These are phyloP conservation scores for Drosophila imparisetae DNA, from an alignment of 2,888 invertebrate genomes.

Conservation along the genomic window DNA sequence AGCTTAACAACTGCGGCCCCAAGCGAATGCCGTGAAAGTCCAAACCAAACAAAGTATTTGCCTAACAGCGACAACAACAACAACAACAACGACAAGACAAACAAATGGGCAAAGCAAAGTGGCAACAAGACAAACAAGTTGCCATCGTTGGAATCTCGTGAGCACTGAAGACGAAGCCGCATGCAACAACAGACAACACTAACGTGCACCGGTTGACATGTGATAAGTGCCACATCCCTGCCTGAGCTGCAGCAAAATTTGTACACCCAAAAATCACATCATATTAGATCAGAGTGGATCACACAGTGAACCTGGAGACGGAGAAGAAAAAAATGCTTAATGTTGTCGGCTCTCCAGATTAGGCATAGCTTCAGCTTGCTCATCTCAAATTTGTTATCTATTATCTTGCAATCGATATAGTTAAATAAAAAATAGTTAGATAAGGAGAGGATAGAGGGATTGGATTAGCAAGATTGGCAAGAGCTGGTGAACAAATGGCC, in stretches of 20 bases:
- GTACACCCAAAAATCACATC: neutral
- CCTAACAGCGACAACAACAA: slow-evolving; percentile 20
- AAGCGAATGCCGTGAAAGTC: slow-evolving; percentile 54
- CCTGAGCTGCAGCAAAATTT: neutral
- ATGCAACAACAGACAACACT: neutral
- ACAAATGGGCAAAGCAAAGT: slow-evolving; percentile 18
- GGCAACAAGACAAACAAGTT: slow-evolving; percentile 27
- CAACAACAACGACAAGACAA: slow-evolving; percentile 18
- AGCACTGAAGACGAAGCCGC: slow-evolving; percentile 11
- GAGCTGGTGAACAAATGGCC: slow-evolving; percentile 57
- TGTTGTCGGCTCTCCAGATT: neutral
- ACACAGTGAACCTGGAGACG: neutral
- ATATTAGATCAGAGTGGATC: neutral
- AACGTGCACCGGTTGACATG: neutral
- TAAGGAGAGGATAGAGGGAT: slow-evolving; percentile 9
- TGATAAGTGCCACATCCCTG: slow-evolving; percentile 10
- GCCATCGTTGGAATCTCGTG: slow-evolving; percentile 10
- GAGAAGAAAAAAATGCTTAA: neutral
- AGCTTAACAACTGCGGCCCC: slow-evolving; percentile 16
- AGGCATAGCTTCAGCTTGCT: neutral
- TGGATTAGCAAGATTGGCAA: slow-evolving; percentile 53
- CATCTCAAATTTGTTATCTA: neutral
- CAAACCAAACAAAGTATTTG: slow-evolving; percentile 65
- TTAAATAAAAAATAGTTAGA: neutral
- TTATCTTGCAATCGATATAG: neutral